Percentiles rank a stretch among this genome's conserved stretches.
These are phyloP conservation scores for Lonchura striata DNA, from an alignment of 2,113 vertebrate species.

Conservation along the genomic window DNA sequence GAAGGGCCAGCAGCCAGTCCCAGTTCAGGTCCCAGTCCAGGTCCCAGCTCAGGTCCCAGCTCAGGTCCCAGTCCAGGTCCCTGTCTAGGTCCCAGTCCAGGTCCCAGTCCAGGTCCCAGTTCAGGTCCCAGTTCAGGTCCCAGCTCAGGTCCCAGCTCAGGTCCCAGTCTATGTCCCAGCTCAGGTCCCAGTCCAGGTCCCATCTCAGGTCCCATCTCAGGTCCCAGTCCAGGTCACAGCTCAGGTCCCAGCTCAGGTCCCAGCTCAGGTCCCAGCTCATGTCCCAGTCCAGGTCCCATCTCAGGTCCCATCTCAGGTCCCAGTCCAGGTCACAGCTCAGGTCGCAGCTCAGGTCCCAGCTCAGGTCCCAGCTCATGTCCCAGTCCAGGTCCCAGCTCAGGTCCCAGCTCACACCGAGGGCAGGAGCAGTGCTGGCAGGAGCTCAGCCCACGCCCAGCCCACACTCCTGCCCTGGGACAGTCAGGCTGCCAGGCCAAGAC, in stretches of 20 bases:
- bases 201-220: background rate
- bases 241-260: too few relatives aligned
- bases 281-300: background rate
- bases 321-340: background rate
- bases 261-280: background rate
- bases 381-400: background rate
- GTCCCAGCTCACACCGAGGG: rapidly evolving
- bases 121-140: too few relatives aligned
- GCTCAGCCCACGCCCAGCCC: background rate
- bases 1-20: background rate
- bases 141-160: background rate
- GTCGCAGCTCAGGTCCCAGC: background rate
- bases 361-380: background rate
- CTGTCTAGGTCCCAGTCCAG: background rate
- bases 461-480: background rate
- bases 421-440: background rate
- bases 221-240: background rate
- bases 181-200: too few relatives aligned
- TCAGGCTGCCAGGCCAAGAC: background rate
- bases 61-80: too few relatives aligned
- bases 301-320: background rate
- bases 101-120: background rate
- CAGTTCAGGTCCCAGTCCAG: background rate
- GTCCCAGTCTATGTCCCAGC: background rate
- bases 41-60: background rate